phyloP scores from a whole-genome alignment of 2,113 vertebrate genomes.

The Diphyllodes magnificus region DNA sequence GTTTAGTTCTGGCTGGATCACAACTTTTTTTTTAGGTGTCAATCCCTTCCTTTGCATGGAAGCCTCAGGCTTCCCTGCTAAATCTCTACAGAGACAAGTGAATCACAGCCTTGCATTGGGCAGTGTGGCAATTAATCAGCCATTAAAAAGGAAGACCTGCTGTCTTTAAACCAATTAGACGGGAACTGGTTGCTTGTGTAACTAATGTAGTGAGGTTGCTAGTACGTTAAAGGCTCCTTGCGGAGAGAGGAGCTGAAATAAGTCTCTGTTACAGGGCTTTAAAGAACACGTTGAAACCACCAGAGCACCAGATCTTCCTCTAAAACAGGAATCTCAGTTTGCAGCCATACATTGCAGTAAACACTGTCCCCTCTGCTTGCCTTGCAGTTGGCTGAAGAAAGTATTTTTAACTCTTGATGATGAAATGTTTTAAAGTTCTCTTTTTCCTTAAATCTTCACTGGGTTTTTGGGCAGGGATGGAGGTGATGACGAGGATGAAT shows the following conservation, averaged over 20 bases:
- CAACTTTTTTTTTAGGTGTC: not conserved
- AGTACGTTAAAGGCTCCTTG: constrained; percentile 19
- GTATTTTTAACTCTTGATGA: not conserved
- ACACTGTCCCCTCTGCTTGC: not conserved
- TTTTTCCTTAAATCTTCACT: not conserved
- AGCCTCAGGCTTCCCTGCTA: not conserved
- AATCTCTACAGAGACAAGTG: not conserved
- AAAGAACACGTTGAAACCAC: not conserved
- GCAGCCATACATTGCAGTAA: not conserved
- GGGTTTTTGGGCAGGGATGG: not conserved
- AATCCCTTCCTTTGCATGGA: not conserved
- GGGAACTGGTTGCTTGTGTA: constrained; percentile 33
- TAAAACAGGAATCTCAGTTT: not conserved
- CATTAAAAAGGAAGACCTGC: constrained; percentile 36
- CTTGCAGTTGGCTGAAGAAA: not conserved
- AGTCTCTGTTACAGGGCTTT: not conserved
- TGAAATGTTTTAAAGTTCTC: not conserved
- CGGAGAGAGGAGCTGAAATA: not conserved
- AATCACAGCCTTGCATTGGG: constrained; percentile 3
- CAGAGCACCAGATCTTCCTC: not conserved
- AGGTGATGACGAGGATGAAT: not conserved
- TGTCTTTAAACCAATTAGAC: constrained; percentile 56
- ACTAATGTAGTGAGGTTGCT: constrained; percentile 33
- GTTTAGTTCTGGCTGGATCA: not conserved
- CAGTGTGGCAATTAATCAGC: constrained; percentile 44